Evolutionary conservation across 92 coral and sea anemone species (phyloP), one percentile per base, ranked within the genome.

Genomic region (Paragorgia papillata): DNA sequence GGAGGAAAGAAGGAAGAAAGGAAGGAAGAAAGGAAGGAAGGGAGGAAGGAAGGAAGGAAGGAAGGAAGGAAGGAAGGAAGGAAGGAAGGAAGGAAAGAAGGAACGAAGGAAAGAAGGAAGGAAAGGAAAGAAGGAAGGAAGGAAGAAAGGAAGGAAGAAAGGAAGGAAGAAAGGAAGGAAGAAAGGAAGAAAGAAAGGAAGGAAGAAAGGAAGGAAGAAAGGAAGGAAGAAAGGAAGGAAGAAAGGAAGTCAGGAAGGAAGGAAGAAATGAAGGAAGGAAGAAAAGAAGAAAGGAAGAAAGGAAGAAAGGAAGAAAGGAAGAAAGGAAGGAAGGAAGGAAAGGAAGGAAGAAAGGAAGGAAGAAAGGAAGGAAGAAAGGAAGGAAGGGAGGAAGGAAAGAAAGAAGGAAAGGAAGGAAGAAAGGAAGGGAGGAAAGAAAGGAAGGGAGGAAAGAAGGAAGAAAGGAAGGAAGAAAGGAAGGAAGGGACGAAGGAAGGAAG

Each of bases 1-100:
- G 22, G 61, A 78, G 44, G 37, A 24, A 30, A 6, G 78, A 73
- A 66, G 97, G 97, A 30, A 94, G 97, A 33, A 89, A 89, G 87
- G 66, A 62, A 59, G 89, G 92, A 40, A 43, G 73, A 46, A 80
- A 88, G 50, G 69, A 69, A n/a, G 59, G 73, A n/a, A 79, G 97
- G 83, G 84, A 15, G 53, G 53, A 46, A 46, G 12, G n/a, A 37
- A 7, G 53, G 53, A 87, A 92, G 89, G 74, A n/a, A 48, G 57
- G 2, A 49, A 58, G 62, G 27, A 14, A 57, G 43, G 49, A 15
- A 10, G 50, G 44, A 65, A 30, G 51, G 65, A 57, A 40, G 79
- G 69, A 32, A 84, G 79, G 15, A 67, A 82, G 24, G 85, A 82
- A 41, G 96, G 85, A 66, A 64, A n/a, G 53, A 7, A 46, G 53